Base-by-base conservation (phyloP, 2,888 invertebrate species). In the Hesperia comma region DNA sequence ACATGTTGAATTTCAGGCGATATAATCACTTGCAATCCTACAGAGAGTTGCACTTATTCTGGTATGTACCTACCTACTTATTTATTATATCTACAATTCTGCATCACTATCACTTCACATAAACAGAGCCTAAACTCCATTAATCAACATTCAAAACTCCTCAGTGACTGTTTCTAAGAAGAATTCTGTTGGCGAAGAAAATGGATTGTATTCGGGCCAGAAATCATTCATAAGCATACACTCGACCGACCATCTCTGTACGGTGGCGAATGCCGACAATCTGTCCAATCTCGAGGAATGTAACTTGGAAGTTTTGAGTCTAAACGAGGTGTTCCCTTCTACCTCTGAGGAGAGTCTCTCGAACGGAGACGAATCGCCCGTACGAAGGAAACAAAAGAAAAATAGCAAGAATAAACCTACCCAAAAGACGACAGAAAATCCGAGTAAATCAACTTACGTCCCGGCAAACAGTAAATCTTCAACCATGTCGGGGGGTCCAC, bases 221-320 rank as follows among this genome's bases (percentile, higher is more conserved):
- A 90, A 88, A 73, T 91, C 92, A 1, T 92, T 92, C 73, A 92
- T 92, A 74, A 91, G 91, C 77, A 92, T 92, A 76, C 92, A 92
- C 69, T 92, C 92, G 26, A 92, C 92, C 40, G 92, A 92, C 74
- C 90, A 88, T n/a, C 79, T 88, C 68, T 90, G 88, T 75, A 89
- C 89, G 81, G 78, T 88, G 67, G 77, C 82, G 4, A 87, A 86
- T 60, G 73, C 75, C 10, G 82, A 84, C 43, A 85, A 81, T 67
- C 70, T 80, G 2, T 70, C 78, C 14, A 84, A 81, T 71, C 78
- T 86, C 12, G 90, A 89, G 15, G 90, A 90, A 73, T 91, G 91
- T 72, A 91, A 91, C 77, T 79, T 92, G 12, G 92, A 92, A 80
- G 87, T 92, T 7, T 77, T 92, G 26, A 92, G 88, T 67, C 79